A percentile compares a stretch with the other conserved stretches of the same genome.
phyloP scores from a whole-genome alignment of 2,113 vertebrate genomes.

The Mixornis gularis region DNA sequence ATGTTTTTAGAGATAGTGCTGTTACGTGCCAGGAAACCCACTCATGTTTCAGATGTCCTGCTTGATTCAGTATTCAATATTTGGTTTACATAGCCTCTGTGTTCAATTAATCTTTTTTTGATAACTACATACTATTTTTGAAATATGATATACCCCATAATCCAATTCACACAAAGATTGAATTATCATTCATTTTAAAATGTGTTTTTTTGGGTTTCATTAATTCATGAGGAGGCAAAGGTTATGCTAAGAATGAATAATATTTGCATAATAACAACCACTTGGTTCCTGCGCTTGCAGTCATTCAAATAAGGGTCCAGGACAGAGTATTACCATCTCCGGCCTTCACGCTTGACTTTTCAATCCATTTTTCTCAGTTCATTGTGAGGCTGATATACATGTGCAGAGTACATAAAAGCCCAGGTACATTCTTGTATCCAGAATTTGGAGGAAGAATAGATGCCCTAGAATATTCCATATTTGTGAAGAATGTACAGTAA shows the following conservation, averaged over 20 bases:
- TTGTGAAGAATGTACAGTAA: neutral
- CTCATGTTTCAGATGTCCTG: neutral
- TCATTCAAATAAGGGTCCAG: neutral
- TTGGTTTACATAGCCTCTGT: neutral
- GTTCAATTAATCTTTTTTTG: slow-evolving; percentile 6
- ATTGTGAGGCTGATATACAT: neutral
- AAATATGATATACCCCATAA: neutral
- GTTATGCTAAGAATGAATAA: slow-evolving; percentile 22
- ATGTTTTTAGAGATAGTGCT: neutral
- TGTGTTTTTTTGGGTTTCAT: neutral
- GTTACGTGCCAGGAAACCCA: neutral
- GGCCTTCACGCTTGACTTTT: neutral
- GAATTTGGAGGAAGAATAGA: neutral
- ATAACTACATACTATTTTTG: neutral
- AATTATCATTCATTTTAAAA: neutral
- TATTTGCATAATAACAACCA: slow-evolving; percentile 24
- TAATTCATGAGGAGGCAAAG: slow-evolving; percentile 12
- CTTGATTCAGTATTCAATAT: neutral
- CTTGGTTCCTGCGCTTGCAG: neutral
- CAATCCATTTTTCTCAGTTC: neutral
- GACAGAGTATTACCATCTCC: neutral
- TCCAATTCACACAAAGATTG: neutral
- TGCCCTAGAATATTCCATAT: neutral
- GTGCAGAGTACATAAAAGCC: neutral
- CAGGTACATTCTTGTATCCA: neutral